Evolutionary conservation across 2,888 invertebrate genomes (phyloP).

Genomic region (Orthosia gothica): DNA sequence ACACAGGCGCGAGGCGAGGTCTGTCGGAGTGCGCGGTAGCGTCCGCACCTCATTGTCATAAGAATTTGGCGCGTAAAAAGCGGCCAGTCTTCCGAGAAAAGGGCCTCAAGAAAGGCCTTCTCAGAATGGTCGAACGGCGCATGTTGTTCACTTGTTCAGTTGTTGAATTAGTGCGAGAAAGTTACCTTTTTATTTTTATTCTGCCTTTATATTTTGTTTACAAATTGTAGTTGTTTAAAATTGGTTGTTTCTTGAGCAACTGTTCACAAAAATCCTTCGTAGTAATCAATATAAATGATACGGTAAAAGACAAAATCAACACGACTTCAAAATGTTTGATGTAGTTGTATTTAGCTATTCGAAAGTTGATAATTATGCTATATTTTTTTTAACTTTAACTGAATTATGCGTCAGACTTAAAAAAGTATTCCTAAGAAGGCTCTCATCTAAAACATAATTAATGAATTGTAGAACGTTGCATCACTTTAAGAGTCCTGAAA

Average conservation of each 20-base stretch:
- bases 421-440: not conserved
- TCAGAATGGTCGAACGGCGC: slow-evolving; percentile 73
- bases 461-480: not conserved
- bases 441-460: not conserved
- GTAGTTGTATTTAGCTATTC: not conserved
- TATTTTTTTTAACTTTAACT: not conserved
- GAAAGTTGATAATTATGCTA: not conserved
- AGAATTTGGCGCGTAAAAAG: slow-evolving; percentile 80
- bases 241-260: too few relatives aligned
- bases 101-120: slow-evolving; percentile 75
- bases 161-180: slow-evolving; percentile 58
- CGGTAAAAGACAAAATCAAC: not conserved
- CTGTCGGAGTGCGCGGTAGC: slow-evolving; percentile 70
- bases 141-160: slow-evolving; percentile 57
- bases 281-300: slow-evolving; percentile 6
- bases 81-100: slow-evolving; percentile 76
- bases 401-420: not conserved
- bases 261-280: not conserved
- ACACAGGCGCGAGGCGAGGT: slow-evolving; percentile 61
- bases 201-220: slow-evolving; percentile 24
- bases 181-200: slow-evolving; percentile 61
- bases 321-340: not conserved
- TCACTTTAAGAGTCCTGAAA: not conserved
- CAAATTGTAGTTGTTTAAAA: slow-evolving; percentile 15
- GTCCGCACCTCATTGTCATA: slow-evolving; percentile 74